Evolutionary conservation across 2,113 vertebrate genomes (phyloP), one percentile per base, ranked within the genome.

Genomic region (Tetrao urogallus): DNA sequence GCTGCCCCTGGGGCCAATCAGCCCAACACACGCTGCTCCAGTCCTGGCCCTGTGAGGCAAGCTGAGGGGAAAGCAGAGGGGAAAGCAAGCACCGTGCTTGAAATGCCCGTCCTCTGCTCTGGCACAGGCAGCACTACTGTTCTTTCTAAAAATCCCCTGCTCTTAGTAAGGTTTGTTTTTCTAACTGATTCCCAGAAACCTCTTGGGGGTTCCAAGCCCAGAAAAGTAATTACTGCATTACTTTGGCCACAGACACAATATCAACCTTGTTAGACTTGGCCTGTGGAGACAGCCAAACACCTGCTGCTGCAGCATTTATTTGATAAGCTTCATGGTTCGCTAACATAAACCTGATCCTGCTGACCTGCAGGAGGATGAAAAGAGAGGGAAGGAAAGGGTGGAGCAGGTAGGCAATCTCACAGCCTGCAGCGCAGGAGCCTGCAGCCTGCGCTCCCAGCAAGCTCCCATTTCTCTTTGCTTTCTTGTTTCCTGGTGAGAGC

Each of bases 331-430:
- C 95, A 96, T 95, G 93, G 94, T 96, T 94, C 48, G 47, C 93
- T 97, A 95, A 48, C 88, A 82, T 96, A 94, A 97, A 97, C 96
- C 94, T 92, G 96, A 97, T 97, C 96, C 96, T 63, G 78, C 93
- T 97, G 97, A 97, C 97, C 96, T 95, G 92, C 92, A 94, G 78
- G 63, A 96, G 79, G 96, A 98, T 97, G 94, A 97, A 97, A 97
- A 98, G 96, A 95, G 67, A 27, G 0, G 3, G 71, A 34, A 88
- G 60, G 74, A 90, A 92, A 86, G 89, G 90, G 84, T 25, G 64
- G 85, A 87, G 89, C 94, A 96, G 95, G 65, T 78, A 91, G 82
- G 89, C 12, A 28, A 78, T 95, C 96, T 83, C 74, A 95, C 38
- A 6, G 95, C 96, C 93, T 30, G 16, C 45, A 4, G 74, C 38